Conservation (phyloP, 2,888 invertebrate species). For the Notodromas monacha region DNA sequence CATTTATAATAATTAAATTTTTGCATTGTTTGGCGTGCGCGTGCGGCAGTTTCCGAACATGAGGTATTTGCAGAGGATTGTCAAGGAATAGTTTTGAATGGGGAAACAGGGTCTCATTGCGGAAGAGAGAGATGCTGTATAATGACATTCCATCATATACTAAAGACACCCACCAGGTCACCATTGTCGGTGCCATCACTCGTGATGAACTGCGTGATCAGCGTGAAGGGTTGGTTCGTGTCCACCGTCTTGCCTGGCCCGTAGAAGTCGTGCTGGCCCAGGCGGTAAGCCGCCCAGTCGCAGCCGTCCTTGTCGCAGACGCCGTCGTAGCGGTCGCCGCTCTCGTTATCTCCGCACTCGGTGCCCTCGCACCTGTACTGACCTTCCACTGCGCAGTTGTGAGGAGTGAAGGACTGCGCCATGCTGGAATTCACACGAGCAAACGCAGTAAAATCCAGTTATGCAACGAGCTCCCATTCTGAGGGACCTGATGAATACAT, state of each 20-base stretch:
- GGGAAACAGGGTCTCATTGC: no score
- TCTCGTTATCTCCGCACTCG: slow-evolving; percentile 10
- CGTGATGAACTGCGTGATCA: slow-evolving; percentile 10
- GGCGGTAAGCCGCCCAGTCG: slow-evolving; percentile 10
- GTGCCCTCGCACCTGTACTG: slow-evolving; percentile 9
- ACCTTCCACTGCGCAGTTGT: slow-evolving; percentile 9
- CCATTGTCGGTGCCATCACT: slow-evolving; percentile 10
- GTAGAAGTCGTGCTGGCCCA: slow-evolving; percentile 9
- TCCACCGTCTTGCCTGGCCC: slow-evolving; percentile 9
- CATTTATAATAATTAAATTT: no score
- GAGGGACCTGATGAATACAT: no score
- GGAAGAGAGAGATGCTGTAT: no score
- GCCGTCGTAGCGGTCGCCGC: slow-evolving; percentile 9
- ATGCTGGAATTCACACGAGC: no score
- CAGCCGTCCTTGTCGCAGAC: slow-evolving; percentile 11
- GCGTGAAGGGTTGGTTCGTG: slow-evolving; percentile 9
- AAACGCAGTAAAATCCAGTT: no score
- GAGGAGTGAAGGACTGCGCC: slow-evolving; percentile 10
- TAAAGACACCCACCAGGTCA: slow-evolving; percentile 9
- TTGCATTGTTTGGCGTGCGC: no score
- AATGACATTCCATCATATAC: no score
- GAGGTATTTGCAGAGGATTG: no score
- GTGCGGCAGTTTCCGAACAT: no score
- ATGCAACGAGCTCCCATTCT: no score
- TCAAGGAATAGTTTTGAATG: no score